phyloP scores from a whole-genome alignment of 2,888 invertebrate genomes.

The Sturmia bella region DNA sequence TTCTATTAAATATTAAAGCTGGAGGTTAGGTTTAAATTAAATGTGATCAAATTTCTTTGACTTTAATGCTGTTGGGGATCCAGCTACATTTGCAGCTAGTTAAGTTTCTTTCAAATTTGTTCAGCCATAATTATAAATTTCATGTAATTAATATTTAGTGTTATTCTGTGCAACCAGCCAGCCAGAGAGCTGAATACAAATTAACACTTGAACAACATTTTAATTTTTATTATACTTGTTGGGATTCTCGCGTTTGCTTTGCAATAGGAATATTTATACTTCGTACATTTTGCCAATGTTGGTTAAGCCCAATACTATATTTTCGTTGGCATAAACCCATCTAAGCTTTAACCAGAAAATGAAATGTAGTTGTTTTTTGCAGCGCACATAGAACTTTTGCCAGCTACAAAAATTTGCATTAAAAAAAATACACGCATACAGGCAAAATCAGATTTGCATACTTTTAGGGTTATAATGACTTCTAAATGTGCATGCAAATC shows the following conservation, averaged over 20 bases:
- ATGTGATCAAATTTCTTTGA: neutral
- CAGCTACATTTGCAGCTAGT: neutral
- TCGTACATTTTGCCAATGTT: neutral
- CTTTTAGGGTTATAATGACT: constrained; percentile 53
- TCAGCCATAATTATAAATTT: constrained; percentile 66
- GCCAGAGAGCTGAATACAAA: constrained; percentile 23
- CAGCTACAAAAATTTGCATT: constrained; percentile 61
- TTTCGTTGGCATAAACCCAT: constrained; percentile 28
- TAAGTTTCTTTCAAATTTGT: constrained; percentile 53
- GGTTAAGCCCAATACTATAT: constrained; percentile 25
- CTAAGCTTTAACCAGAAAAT: constrained; percentile 55
- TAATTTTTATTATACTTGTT: constrained; percentile 41
- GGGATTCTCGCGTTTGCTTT: constrained; percentile 36
- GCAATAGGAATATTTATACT: constrained; percentile 1
- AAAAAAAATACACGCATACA: neutral
- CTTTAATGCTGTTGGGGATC: neutral
- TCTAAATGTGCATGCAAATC: constrained; percentile 19
- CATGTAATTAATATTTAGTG: constrained; percentile 69
- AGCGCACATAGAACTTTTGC: constrained; percentile 60
- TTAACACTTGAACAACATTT: constrained; percentile 30
- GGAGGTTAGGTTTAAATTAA: neutral
- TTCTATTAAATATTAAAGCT: no score
- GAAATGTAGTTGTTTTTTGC: constrained; percentile 38
- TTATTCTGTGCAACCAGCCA: constrained; percentile 59
- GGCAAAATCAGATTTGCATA: constrained; percentile 56